Conservation (phyloP, 2,797 vertebrate species). For the Dendrocincla fuliginosa region DNA sequence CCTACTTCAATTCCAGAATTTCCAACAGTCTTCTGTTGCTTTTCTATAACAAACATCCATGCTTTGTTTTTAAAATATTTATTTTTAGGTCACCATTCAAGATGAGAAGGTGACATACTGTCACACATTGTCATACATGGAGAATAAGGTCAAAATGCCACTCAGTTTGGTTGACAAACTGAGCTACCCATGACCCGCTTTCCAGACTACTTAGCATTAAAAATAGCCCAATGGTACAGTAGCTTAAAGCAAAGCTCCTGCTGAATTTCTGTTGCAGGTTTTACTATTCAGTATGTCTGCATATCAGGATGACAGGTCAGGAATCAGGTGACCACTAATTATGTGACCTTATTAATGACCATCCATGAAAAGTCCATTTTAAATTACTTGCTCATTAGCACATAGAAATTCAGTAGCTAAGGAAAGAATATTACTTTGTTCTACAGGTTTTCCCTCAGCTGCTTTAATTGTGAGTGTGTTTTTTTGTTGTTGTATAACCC, state of each 20-base stretch:
- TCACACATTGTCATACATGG: not conserved
- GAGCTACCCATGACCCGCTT: not conserved
- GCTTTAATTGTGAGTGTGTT: not conserved
- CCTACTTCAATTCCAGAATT: not conserved
- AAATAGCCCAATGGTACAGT: not conserved
- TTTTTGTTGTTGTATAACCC: not conserved
- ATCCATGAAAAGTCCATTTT: not conserved
- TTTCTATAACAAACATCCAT: not conserved
- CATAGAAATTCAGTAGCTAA: not conserved
- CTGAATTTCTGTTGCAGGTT: not conserved
- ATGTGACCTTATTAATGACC: not conserved
- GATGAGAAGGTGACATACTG: not conserved
- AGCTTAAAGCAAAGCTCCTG: not conserved
- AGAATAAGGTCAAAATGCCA: not conserved
- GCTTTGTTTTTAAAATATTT: not conserved
- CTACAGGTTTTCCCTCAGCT: not conserved
- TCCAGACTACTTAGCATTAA: not conserved
- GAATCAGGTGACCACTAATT: not conserved
- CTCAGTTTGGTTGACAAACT: not conserved
- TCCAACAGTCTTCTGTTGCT: not conserved
- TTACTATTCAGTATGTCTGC: not conserved
- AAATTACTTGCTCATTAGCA: not conserved
- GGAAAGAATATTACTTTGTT: not conserved
- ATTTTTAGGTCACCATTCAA: not conserved
- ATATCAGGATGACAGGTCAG: fast-evolving